phyloP scores from a whole-genome alignment of 2,888 invertebrate genomes.

The Dexiosoma caninum region DNA sequence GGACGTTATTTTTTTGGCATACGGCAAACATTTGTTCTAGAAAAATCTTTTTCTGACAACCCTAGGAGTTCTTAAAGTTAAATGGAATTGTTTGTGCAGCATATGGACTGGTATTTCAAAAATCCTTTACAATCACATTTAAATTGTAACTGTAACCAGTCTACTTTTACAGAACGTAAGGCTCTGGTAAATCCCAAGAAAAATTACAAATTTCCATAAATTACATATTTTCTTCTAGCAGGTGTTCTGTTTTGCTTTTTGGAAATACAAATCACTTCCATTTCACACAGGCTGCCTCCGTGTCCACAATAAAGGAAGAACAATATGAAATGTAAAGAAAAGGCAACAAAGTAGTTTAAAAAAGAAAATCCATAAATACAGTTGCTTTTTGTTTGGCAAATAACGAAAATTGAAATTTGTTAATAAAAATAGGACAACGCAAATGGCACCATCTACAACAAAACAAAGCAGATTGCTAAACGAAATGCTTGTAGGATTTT shows the following conservation, averaged over 20 bases:
- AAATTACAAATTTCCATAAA: slow-evolving; percentile 27
- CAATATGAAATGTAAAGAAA: neutral
- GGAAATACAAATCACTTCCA: slow-evolving; percentile 28
- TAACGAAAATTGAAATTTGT: slow-evolving; percentile 56
- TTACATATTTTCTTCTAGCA: slow-evolving; percentile 18
- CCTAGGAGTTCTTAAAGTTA: too few relatives aligned
- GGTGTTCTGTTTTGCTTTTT: slow-evolving; percentile 19
- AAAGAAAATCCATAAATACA: slow-evolving; percentile 54
- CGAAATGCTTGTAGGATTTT: neutral
- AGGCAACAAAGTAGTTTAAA: slow-evolving; percentile 26
- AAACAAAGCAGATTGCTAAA: slow-evolving; percentile 9
- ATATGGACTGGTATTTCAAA: too few relatives aligned
- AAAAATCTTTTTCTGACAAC: too few relatives aligned
- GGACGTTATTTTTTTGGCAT: too few relatives aligned
- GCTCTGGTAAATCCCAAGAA: neutral
- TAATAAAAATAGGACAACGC: slow-evolving; percentile 54
- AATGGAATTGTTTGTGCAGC: too few relatives aligned
- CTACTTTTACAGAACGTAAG: neutral
- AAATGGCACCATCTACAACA: slow-evolving; percentile 33
- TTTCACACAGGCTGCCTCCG: neutral
- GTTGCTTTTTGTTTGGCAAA: slow-evolving; percentile 51
- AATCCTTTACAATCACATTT: too few relatives aligned
- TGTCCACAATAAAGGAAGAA: neutral
- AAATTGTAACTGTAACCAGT: too few relatives aligned
- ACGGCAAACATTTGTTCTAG: too few relatives aligned